Conservation (phyloP, 1,140 invertebrate species). For the Anastrepha obliqua region DNA sequence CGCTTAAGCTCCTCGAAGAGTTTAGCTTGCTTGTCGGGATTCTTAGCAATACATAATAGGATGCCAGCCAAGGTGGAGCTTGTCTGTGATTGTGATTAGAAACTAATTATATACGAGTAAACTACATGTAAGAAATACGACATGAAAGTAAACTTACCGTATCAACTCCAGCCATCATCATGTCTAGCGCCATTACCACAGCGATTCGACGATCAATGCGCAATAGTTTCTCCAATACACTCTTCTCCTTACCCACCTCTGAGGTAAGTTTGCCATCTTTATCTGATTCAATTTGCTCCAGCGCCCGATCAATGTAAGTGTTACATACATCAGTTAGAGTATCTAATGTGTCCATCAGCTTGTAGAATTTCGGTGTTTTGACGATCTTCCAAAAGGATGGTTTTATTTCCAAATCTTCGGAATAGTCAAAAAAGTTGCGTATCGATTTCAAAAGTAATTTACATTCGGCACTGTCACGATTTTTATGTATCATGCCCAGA, state of each 20-base stretch:
- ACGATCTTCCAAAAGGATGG: constrained; percentile 80
- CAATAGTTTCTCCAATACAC: constrained; percentile 78
- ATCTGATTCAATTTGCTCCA: constrained; percentile 64
- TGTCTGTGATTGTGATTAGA: constrained; percentile 56
- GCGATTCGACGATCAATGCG: constrained; percentile 79
- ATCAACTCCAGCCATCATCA: constrained; percentile 84
- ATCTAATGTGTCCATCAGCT: constrained; percentile 75
- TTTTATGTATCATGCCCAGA: constrained; percentile 76
- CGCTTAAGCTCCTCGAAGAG: constrained; percentile 81
- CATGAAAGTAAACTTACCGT: constrained; percentile 76
- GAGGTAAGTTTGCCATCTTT: constrained; percentile 68
- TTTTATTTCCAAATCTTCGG: constrained; percentile 77
- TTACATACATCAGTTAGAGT: constrained; percentile 63
- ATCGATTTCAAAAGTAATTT: constrained; percentile 24
- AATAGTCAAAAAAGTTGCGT: constrained; percentile 67
- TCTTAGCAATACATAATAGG: constrained; percentile 77
- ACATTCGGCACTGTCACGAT: constrained; percentile 73
- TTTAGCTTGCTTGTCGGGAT: constrained; percentile 82
- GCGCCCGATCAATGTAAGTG: constrained; percentile 64
- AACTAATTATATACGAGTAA: too few relatives aligned
- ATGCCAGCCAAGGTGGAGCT: constrained; percentile 59
- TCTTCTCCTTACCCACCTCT: constrained; percentile 74
- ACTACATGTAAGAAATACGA: neutral
- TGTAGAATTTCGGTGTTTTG: constrained; percentile 77
- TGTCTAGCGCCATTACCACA: constrained; percentile 81